Percentiles rank a stretch among this genome's conserved stretches.
Evolutionary conservation across 1,140 invertebrate genomes (phyloP).

Genomic region (Apis mellifera): Amel_HAv3.1 CM009937.2:13658001-13658500

Average conservation of each 20-base stretch:
- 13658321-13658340: slow-evolving; percentile 64
- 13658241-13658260: slow-evolving; percentile 61
- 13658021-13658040: not conserved
- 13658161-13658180: slow-evolving; percentile 38
- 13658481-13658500: no score
- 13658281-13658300: slow-evolving; percentile 10
- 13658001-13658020: not conserved
- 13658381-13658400: slow-evolving; percentile 73
- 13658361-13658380: slow-evolving; percentile 76
- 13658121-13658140: slow-evolving; percentile 18
- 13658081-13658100: slow-evolving; percentile 1
- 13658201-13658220: slow-evolving; percentile 49
- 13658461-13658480: not conserved
- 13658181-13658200: slow-evolving; percentile 44
- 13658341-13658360: slow-evolving; percentile 73
- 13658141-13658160: slow-evolving; percentile 29
- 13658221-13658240: slow-evolving; percentile 61
- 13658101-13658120: slow-evolving; percentile 8
- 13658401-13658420: slow-evolving; percentile 73
- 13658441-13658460: not conserved
- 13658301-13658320: slow-evolving; percentile 48
- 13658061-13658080: not conserved
- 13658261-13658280: slow-evolving; percentile 53
- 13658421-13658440: slow-evolving; percentile 64
- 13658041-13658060: not conserved